Percentiles rank a stretch among this genome's conserved stretches.
Conservation (phyloP, 2,113 vertebrate species). For the Odontesthes bonariensis region DNA sequence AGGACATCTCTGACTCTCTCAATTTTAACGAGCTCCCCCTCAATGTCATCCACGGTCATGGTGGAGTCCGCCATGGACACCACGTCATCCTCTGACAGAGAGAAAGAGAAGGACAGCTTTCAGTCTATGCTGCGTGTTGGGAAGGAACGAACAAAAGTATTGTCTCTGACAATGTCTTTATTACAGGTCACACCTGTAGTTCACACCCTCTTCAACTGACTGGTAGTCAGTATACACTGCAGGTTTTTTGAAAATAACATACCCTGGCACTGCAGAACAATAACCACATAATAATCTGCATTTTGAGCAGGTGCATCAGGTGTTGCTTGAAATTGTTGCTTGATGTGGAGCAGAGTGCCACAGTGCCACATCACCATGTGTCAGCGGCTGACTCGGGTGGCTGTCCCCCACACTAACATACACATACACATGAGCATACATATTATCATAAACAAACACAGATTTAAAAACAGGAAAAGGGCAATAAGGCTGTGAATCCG, state of each 20-base stretch:
- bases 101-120: no score
- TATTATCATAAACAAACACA: not conserved
- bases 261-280: conserved; percentile 8
- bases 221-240: not conserved
- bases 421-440: not conserved
- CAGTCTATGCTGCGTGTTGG: no score
- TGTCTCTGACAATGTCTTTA: not conserved
- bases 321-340: conserved; percentile 39
- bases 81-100: conserved; percentile 75
- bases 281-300: conserved; percentile 26
- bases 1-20: conserved; percentile 88
- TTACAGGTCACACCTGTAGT: not conserved
- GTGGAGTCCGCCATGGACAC: conserved; percentile 91
- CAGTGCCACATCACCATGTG: conserved; percentile 47
- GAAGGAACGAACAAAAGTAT: not conserved
- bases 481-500: conserved; percentile 1
- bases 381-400: conserved; percentile 23
- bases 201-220: not conserved
- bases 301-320: conserved; percentile 52
- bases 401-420: not conserved
- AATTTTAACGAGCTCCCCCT: conserved; percentile 88
- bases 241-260: not conserved
- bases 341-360: conserved; percentile 26
- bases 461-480: not conserved
- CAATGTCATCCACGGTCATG: conserved; percentile 85